These are phyloP conservation scores for Patagioenas fasciata DNA, from an alignment of 2,113 vertebrate genomes.

Conservation along the genomic window DNA sequence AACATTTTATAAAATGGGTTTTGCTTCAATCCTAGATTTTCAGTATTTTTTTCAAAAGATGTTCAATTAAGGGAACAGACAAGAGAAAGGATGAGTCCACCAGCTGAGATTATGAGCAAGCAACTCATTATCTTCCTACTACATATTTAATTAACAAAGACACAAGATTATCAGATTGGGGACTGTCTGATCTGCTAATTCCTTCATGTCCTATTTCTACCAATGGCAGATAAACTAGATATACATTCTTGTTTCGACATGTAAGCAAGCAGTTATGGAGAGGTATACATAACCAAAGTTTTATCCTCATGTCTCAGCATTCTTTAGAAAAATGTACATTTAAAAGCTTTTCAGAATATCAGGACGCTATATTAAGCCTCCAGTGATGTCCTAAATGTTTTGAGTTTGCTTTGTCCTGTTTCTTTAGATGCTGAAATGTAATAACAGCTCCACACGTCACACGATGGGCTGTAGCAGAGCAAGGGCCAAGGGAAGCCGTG, in stretches of 20 bases:
- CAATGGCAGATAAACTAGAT: background rate
- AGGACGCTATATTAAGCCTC: background rate
- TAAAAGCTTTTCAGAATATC: background rate
- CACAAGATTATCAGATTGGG: constrained; percentile 14
- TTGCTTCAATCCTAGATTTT: background rate
- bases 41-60: background rate
- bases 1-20: background rate
- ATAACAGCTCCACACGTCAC: background rate
- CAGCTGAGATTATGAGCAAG: background rate
- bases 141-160: constrained; percentile 17
- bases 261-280: background rate
- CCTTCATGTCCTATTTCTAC: constrained; percentile 24
- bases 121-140: constrained; percentile 2
- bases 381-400: background rate
- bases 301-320: background rate
- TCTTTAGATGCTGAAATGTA: background rate
- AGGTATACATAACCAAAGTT: background rate
- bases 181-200: constrained; percentile 42
- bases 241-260: background rate
- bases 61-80: background rate
- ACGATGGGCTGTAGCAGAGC: background rate
- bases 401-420: background rate
- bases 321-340: background rate
- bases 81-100: background rate
- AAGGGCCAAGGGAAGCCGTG: background rate